Evolutionary conservation across 2,797 vertebrate genomes (phyloP).

Genomic region (Pipistrellus kuhlii): DNA sequence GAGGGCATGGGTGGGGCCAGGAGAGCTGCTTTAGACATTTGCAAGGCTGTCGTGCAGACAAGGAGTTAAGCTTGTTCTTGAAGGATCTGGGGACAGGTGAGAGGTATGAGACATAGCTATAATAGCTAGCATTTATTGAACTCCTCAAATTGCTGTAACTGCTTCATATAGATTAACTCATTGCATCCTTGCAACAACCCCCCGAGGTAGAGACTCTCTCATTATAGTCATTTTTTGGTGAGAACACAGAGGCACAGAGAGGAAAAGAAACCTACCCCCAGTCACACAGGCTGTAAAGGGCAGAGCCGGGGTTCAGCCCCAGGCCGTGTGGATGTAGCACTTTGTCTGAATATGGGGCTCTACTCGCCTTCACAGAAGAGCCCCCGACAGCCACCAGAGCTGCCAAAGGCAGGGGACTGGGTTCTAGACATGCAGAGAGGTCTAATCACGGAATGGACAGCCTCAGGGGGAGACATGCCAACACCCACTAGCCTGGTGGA

Average conservation of each 20-base stretch:
- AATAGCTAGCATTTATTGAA: background rate
- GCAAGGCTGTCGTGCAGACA: background rate
- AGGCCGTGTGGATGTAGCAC: background rate
- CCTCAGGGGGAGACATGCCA: background rate
- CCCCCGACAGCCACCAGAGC: background rate
- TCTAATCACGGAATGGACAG: background rate
- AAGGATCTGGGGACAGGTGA: background rate
- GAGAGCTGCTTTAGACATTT: background rate
- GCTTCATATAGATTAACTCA: background rate
- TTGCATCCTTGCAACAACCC: background rate
- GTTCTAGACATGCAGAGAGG: background rate
- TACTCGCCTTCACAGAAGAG: background rate
- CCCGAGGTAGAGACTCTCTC: background rate
- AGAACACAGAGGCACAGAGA: background rate
- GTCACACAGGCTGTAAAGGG: background rate
- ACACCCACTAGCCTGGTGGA: background rate
- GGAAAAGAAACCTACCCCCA: background rate
- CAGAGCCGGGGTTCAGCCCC: background rate
- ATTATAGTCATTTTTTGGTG: background rate
- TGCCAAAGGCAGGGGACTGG: background rate
- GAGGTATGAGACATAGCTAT: background rate
- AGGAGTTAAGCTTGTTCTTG: background rate
- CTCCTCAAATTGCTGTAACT: background rate
- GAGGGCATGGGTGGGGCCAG: rapidly evolving
- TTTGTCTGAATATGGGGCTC: background rate